These are phyloP conservation scores for Phaenicophaeus curvirostris DNA, from an alignment of 2,797 vertebrate species.

Conservation along the genomic window DNA sequence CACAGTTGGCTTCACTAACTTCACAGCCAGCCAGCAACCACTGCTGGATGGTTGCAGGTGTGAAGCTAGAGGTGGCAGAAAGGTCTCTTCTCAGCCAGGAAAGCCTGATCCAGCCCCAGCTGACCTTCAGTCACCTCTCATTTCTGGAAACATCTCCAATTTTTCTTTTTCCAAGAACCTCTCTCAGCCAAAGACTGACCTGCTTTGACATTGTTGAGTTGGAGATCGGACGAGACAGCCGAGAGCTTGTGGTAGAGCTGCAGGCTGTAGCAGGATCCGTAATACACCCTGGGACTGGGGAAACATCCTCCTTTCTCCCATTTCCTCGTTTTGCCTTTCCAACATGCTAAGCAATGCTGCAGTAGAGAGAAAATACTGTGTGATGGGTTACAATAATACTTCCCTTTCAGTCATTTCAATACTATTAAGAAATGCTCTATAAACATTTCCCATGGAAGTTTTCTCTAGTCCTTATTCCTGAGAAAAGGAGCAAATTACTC, in stretches of 20 bases:
- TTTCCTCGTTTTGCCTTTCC: background rate
- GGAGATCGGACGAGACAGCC: background rate
- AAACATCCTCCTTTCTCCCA: background rate
- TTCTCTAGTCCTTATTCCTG: background rate
- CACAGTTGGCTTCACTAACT: rapidly evolving
- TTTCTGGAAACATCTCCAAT: background rate
- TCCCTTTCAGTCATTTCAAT: constrained; percentile 14
- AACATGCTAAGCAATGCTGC: background rate
- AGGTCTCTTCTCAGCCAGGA: background rate
- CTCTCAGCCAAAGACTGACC: background rate
- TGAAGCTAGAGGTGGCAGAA: background rate
- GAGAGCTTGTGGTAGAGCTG: background rate
- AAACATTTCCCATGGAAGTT: background rate
- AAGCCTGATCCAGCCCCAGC: background rate
- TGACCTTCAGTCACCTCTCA: background rate
- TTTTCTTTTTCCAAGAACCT: background rate
- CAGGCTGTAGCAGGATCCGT: constrained; percentile 4
- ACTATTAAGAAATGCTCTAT: background rate
- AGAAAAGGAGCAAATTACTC: background rate
- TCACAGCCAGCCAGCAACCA: background rate
- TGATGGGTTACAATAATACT: background rate
- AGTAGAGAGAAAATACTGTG: background rate
- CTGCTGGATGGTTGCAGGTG: background rate
- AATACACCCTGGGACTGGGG: background rate
- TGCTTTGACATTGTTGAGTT: background rate